Evolutionary conservation across 2,888 invertebrate species (phyloP).

Genomic region (Phyto melanocephala): DNA sequence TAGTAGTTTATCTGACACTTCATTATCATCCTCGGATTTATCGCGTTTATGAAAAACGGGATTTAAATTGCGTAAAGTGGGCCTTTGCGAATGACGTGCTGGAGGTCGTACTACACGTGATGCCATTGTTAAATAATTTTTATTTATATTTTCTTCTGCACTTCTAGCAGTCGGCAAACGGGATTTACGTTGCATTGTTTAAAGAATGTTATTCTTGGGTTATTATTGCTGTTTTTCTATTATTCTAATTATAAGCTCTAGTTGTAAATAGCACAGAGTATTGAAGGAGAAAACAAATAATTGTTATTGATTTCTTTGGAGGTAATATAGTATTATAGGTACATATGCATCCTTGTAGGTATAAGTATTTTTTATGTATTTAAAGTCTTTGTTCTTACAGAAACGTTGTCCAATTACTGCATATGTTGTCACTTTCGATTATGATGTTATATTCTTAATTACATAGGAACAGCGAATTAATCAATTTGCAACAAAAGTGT

Average conservation of each 20-base stretch:
- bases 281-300: neutral
- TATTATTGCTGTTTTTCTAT: neutral
- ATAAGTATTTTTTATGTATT: neutral
- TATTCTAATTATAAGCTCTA: neutral
- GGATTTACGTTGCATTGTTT: constrained; percentile 34
- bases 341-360: neutral
- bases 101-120: constrained; percentile 36
- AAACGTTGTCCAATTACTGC: neutral
- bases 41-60: constrained; percentile 87
- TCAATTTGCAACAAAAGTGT: no score
- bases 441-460: no score
- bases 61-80: constrained; percentile 74
- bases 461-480: no score
- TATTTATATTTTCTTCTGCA: constrained; percentile 18
- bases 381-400: neutral
- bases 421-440: no score
- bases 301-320: constrained; percentile 33
- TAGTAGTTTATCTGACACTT: constrained; percentile 85
- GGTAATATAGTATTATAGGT: neutral
- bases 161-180: constrained; percentile 5
- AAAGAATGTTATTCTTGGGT: neutral
- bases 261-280: neutral
- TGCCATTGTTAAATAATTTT: neutral
- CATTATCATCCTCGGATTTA: constrained; percentile 84
- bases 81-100: constrained; percentile 67